phyloP scores from a whole-genome alignment of 1,140 invertebrate species.

The Ceratosolen solmsi region DNA sequence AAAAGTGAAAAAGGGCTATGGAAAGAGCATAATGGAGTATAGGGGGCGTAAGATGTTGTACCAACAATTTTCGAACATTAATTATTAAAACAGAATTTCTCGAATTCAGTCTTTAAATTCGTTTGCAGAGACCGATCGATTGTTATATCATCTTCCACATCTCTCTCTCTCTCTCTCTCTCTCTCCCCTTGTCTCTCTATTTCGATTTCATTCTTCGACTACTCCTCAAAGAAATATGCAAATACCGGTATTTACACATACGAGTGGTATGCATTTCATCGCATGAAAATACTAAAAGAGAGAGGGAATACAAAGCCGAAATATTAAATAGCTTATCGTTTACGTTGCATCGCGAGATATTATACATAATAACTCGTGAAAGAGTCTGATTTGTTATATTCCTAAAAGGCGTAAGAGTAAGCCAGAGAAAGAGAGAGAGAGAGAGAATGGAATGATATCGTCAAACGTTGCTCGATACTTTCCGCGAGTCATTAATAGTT shows the following conservation, averaged over 20 bases:
- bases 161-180: background rate
- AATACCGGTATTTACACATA: too few species aligned
- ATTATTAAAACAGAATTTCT: conserved; percentile 41
- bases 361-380: conserved; percentile 33
- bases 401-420: background rate
- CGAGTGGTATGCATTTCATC: background rate
- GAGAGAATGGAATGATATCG: too few species aligned
- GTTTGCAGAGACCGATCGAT: conserved; percentile 17
- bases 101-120: conserved; percentile 40
- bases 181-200: background rate
- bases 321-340: too few species aligned
- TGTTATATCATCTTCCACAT: background rate
- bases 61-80: conserved; percentile 35
- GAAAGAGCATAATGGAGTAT: too few species aligned
- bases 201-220: background rate
- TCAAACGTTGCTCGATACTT: conserved; percentile 1
- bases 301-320: background rate
- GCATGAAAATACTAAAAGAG: background rate
- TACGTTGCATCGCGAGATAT: too few species aligned
- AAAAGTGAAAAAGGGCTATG: too few species aligned
- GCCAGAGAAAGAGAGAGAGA: background rate
- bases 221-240: background rate
- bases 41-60: background rate
- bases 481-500: conserved; percentile 36
- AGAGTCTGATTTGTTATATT: background rate